phyloP scores from a whole-genome alignment of 2,797 vertebrate species.

The Macropus fuliginosus region DNA sequence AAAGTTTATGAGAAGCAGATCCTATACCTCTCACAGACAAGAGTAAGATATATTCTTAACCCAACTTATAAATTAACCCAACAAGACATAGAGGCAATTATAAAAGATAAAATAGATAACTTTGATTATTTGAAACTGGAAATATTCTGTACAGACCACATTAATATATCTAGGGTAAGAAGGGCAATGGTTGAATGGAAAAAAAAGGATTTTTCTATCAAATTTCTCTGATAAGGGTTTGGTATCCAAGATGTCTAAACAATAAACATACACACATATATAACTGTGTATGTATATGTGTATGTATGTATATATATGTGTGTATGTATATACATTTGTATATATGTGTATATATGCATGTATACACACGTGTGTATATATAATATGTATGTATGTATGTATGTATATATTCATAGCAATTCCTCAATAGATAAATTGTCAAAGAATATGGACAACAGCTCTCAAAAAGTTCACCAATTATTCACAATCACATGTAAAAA shows the following conservation, averaged over 20 bases:
- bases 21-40: background rate
- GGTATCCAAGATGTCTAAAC: background rate
- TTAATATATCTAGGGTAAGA: background rate
- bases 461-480: background rate
- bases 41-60: background rate
- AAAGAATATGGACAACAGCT: background rate
- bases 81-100: background rate
- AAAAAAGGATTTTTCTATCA: background rate
- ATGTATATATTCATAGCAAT: background rate
- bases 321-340: background rate
- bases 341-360: background rate
- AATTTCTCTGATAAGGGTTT: background rate
- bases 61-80: background rate
- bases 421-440: background rate
- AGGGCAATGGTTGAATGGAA: background rate
- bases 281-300: background rate
- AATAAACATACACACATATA: background rate
- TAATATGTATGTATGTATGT: background rate
- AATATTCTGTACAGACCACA: background rate
- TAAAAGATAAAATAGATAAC: background rate
- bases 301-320: no score
- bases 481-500: background rate
- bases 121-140: background rate
- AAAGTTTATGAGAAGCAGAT: background rate
- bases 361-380: no score